Percentiles rank a stretch among this genome's conserved stretches.
phyloP scores from a whole-genome alignment of 2,113 vertebrate genomes.

The Pithys albifrons region DNA sequence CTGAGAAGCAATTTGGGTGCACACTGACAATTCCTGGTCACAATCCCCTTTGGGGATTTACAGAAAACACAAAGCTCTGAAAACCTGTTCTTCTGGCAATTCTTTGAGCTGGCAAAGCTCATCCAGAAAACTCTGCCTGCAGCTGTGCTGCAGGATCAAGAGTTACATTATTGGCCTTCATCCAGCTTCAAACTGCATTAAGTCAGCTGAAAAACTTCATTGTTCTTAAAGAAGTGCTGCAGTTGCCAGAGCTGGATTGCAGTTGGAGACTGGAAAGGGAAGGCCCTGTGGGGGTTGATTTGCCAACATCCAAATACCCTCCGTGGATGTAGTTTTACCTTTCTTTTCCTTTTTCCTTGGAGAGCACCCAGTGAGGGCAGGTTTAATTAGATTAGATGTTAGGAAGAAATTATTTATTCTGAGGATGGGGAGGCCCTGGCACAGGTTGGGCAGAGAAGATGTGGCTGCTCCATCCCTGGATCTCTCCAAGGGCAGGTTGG shows the following conservation, averaged over 20 bases:
- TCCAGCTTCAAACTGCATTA: conserved; percentile 48
- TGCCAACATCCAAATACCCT: background rate
- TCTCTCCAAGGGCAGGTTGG: background rate
- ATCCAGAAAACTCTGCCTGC: conserved; percentile 16
- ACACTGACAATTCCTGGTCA: background rate
- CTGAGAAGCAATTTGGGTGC: background rate
- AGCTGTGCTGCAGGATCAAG: conserved; percentile 41
- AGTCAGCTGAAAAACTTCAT: conserved; percentile 66
- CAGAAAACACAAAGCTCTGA: background rate
- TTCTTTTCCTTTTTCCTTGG: background rate
- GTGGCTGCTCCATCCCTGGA: background rate
- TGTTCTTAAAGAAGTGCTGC: conserved; percentile 43
- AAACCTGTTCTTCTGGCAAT: background rate
- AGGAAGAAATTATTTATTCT: background rate
- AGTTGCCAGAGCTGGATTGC: conserved; percentile 33
- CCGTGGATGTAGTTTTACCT: background rate
- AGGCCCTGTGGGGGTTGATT: background rate
- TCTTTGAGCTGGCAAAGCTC: background rate
- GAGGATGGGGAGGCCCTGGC: background rate
- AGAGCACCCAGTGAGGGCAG: background rate
- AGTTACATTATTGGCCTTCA: conserved; percentile 24
- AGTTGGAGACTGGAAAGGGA: conserved; percentile 9
- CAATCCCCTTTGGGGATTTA: background rate
- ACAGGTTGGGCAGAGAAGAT: background rate
- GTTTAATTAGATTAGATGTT: background rate